Evolutionary conservation across 2,113 vertebrate genomes (phyloP).

Genomic region (Hippocampus abdominalis): DNA sequence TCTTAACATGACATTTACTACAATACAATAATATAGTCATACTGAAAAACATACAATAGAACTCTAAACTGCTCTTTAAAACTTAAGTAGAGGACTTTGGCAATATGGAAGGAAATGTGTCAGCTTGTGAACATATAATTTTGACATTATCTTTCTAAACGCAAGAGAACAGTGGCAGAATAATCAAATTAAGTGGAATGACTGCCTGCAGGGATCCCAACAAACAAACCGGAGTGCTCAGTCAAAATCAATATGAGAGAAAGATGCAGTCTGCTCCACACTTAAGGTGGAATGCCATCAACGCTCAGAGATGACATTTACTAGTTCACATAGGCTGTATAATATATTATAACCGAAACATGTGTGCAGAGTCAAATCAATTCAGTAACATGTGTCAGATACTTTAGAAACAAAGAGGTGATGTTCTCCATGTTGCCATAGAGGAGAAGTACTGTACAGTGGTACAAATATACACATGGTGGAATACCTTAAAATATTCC

Average conservation of each 20-base stretch:
- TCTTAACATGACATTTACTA: no score
- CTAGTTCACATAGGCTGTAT: neutral
- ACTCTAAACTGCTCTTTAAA: no score
- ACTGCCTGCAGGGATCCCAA: constrained; percentile 44
- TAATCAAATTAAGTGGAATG: constrained; percentile 15
- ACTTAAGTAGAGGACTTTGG: no score
- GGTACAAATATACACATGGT: neutral
- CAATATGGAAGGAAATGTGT: no score
- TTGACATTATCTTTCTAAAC: constrained; percentile 37
- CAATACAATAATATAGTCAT: no score
- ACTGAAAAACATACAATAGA: no score
- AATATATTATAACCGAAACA: neutral
- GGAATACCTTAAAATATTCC: constrained; percentile 60
- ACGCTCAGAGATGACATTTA: constrained; percentile 13
- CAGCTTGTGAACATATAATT: neutral
- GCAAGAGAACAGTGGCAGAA: constrained; percentile 28
- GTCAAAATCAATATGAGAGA: constrained; percentile 66
- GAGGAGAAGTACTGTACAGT: constrained; percentile 6
- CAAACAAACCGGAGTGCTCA: constrained; percentile 62
- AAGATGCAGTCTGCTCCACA: constrained; percentile 43
- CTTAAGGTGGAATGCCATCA: constrained; percentile 62
- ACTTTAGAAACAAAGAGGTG: neutral
- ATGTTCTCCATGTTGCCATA: neutral
- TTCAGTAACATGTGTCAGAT: neutral
- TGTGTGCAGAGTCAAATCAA: neutral